Percentiles rank a stretch among this genome's conserved stretches.
Evolutionary conservation across 2,797 vertebrate species (phyloP).

Genomic region (Cheirogaleus major): DNA sequence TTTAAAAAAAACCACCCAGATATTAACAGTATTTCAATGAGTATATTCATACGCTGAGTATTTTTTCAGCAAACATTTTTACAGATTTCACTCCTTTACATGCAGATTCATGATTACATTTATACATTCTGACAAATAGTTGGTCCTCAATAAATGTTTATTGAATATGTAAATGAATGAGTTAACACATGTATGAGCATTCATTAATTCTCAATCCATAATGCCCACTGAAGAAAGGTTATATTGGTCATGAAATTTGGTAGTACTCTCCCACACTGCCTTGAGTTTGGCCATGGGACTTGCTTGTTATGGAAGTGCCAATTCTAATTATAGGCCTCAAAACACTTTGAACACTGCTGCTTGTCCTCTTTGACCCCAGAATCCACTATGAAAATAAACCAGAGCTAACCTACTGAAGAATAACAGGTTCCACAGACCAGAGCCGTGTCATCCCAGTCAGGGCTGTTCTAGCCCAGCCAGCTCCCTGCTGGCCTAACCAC

Average conservation of each 20-base stretch:
- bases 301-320: neutral
- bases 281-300: neutral
- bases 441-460: neutral
- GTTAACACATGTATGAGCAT: neutral
- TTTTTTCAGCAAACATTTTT: slow-evolving; percentile 33
- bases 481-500: neutral
- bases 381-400: neutral
- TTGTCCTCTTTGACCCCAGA: neutral
- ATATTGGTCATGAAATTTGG: neutral
- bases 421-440: neutral
- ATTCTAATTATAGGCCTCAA: neutral
- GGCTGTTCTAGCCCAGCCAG: neutral
- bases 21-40: neutral
- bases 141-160: neutral
- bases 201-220: neutral
- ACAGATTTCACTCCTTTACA: neutral
- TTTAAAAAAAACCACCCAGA: neutral
- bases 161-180: slow-evolving; percentile 15
- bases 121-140: neutral
- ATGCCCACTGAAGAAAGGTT: neutral
- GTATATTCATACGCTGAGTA: neutral
- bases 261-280: neutral
- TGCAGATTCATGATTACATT: neutral
- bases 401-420: neutral
- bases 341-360: neutral